Percentiles rank a stretch among this genome's conserved stretches.
These are phyloP conservation scores for Suillia variegata DNA, from an alignment of 2,888 invertebrate species.

Conservation along the genomic window DNA sequence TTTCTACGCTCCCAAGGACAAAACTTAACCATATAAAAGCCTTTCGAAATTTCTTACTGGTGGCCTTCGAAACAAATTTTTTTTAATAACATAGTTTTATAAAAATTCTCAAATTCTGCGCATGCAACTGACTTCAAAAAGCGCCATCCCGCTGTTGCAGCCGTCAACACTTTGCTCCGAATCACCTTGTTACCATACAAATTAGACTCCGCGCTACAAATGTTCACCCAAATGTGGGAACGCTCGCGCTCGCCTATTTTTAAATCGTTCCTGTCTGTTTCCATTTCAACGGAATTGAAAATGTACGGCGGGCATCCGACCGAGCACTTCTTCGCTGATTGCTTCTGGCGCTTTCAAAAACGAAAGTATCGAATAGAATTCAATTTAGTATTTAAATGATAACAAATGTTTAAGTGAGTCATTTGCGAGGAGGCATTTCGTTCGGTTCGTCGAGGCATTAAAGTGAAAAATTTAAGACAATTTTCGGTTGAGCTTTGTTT, in stretches of 20 bases:
- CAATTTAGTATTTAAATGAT: neutral
- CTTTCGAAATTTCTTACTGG: no score
- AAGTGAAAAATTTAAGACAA: conserved; percentile 4
- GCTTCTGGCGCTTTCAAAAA: neutral
- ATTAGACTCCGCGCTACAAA: conserved; percentile 16
- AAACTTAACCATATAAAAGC: no score
- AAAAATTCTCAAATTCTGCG: no score
- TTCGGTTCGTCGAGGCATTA: neutral
- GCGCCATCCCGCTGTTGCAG: neutral
- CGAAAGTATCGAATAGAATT: no score
- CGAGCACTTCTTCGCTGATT: no score
- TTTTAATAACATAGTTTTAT: no score
- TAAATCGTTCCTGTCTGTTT: neutral
- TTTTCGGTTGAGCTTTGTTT: neutral
- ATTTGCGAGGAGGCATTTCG: no score
- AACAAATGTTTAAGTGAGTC: conserved; percentile 2
- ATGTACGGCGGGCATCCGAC: no score
- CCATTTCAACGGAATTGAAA: no score
- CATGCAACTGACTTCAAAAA: no score
- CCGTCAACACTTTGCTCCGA: conserved; percentile 10
- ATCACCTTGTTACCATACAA: conserved; percentile 17
- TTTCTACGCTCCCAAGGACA: no score
- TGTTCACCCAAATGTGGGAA: neutral
- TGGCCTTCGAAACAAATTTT: no score
- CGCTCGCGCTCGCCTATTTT: neutral